Evolutionary conservation across 2,888 invertebrate genomes (phyloP).

Genomic region (Drosophila nr. perissopoda): DNA sequence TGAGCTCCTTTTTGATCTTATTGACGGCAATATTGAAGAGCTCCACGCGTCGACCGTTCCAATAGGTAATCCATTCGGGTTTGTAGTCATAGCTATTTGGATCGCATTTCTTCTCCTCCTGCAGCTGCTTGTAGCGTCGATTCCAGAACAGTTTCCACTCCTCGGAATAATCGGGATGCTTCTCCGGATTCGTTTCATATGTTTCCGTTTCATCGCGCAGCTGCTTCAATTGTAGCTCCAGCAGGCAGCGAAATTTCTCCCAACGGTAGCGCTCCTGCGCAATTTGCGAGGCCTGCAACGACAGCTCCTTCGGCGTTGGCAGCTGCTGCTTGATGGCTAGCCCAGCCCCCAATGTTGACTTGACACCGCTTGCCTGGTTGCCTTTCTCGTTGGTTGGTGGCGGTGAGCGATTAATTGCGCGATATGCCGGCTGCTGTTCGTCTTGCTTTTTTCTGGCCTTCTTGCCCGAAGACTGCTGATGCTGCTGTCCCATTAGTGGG

Average conservation of each 20-base stretch:
- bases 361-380: not conserved
- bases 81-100: conserved; percentile 93
- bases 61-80: conserved; percentile 94
- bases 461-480: conserved; percentile 38
- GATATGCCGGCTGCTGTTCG: conserved; percentile 68
- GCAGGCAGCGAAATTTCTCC: conserved; percentile 85
- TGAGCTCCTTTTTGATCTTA: conserved; percentile 89
- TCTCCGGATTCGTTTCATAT: conserved; percentile 94
- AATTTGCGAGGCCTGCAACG: conserved; percentile 83
- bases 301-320: conserved; percentile 83
- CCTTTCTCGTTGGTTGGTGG: conserved; percentile 43
- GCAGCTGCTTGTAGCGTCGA: conserved; percentile 91
- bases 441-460: conserved; percentile 60
- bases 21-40: conserved; percentile 90
- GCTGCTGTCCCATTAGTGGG: not conserved
- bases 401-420: conserved; percentile 75
- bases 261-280: conserved; percentile 86
- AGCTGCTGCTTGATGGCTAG: conserved; percentile 49
- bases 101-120: conserved; percentile 88
- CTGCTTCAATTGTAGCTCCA: conserved; percentile 84
- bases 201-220: conserved; percentile 89
- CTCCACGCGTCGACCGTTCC: conserved; percentile 93
- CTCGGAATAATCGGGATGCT: conserved; percentile 94
- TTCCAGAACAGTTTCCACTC: conserved; percentile 97
- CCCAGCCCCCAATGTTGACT: not conserved